phyloP scores from a whole-genome alignment of 1,140 invertebrate genomes.

The Helicoverpa zea region DNA sequence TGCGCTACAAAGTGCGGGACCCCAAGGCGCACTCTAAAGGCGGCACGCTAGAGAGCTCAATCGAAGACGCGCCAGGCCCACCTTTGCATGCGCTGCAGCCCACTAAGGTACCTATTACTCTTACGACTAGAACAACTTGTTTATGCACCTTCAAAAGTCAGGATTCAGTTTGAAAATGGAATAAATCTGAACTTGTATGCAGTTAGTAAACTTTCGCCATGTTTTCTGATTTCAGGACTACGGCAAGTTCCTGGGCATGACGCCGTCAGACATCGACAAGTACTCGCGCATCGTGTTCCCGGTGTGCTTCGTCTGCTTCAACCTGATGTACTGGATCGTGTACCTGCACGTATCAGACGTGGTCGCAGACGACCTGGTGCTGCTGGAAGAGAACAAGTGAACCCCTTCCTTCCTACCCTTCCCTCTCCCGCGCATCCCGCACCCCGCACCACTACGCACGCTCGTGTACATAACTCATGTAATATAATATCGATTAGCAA shows the following conservation, averaged over 20 bases:
- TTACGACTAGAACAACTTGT: background rate
- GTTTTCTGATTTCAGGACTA: constrained; percentile 88
- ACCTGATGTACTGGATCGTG: constrained; percentile 98
- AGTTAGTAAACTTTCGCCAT: background rate
- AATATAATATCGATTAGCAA: constrained; percentile 44
- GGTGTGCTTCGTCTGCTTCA: constrained; percentile 98
- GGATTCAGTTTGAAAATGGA: too few species aligned
- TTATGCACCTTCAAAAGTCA: too few species aligned
- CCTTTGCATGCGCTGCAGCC: constrained; percentile 90
- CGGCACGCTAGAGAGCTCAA: constrained; percentile 95
- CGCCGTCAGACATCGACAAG: constrained; percentile 97
- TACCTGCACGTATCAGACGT: constrained; percentile 98
- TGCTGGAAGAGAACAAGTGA: constrained; percentile 89
- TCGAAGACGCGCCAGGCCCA: constrained; percentile 89
- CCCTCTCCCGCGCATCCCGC: background rate
- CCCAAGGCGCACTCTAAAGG: constrained; percentile 96
- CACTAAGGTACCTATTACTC: constrained; percentile 87
- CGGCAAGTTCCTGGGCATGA: constrained; percentile 95
- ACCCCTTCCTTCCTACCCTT: background rate
- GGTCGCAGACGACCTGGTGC: constrained; percentile 96
- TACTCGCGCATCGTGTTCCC: constrained; percentile 97
- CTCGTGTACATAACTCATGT: constrained; percentile 42
- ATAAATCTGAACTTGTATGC: background rate
- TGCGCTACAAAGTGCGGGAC: constrained; percentile 97
- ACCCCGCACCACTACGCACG: background rate